phyloP scores from a whole-genome alignment of 2,888 invertebrate genomes.

The Yponomeuta plumbellus region DNA sequence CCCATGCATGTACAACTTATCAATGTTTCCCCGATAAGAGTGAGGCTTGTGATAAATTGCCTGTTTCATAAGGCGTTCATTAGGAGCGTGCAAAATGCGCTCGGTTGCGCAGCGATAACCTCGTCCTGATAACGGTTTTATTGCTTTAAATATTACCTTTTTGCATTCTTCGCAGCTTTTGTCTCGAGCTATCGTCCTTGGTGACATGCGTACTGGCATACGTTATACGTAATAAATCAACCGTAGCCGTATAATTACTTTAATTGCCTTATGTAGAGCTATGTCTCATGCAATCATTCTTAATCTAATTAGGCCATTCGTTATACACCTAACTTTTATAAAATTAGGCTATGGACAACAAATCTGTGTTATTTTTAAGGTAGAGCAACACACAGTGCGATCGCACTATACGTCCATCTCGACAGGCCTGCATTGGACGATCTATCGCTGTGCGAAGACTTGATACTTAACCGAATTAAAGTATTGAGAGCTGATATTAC shows the following conservation, averaged over 20 bases:
- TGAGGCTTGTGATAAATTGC: conserved; percentile 72
- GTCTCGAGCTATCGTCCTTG: neutral
- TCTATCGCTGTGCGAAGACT: conserved; percentile 18
- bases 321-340: too few relatives aligned
- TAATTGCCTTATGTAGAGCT: conserved; percentile 4
- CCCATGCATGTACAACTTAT: conserved; percentile 48
- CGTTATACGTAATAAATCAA: neutral
- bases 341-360: too few relatives aligned
- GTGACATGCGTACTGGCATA: neutral
- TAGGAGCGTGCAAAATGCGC: conserved; percentile 72
- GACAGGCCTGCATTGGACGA: conserved; percentile 20
- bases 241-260: neutral
- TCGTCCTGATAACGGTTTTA: conserved; percentile 63
- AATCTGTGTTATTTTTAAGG: neutral
- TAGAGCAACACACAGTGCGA: conserved; percentile 22
- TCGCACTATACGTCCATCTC: conserved; percentile 9
- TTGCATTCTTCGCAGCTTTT: conserved; percentile 31
- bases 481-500: conserved; percentile 16
- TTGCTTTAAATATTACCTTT: conserved; percentile 71
- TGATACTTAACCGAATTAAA: conserved; percentile 12
- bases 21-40: conserved; percentile 62
- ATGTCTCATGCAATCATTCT: neutral
- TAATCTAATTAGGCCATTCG: neutral
- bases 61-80: conserved; percentile 76
- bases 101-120: conserved; percentile 71